Base-by-base conservation (phyloP, 2,888 invertebrate genomes). In the Alsophila aescularia region DNA sequence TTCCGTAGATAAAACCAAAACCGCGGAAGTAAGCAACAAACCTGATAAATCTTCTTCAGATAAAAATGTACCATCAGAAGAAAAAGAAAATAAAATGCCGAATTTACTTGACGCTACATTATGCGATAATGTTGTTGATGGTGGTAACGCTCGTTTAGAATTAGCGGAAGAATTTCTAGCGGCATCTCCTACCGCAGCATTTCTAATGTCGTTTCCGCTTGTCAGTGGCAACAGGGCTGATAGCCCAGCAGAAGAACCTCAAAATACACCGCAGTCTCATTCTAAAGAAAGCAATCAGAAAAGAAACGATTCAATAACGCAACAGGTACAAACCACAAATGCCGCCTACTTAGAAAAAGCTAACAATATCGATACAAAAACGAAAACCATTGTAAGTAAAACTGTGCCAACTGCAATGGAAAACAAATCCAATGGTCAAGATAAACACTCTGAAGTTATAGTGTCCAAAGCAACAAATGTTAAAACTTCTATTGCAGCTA, bases 141-240 rank as follows among this genome's bases (percentile, higher is more conserved):
- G 90, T 37, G 93, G 93, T 13, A 92, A 93, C 66, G 93, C 93
- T 41, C 86, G 93, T 21, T 86, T 93, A 63, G 93, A 93, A 73
- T 81, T 93, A 63, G 93, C 91, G 2, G 91, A 91, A 73, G 91
- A 91, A 58, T 87, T 91, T 69, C 68, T 91, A 62, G 92, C 92
- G 48, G 90, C 92, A 44, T 96, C 96, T 1, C 96, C 96, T 4
- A 96, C 96, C 1, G 96, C 96, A 10, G 96, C 96, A 1, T 96
- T 96, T 75, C 85, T 96, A 9, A 93, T 95, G 87, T 94, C 95
- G 1, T 96, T 96, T 72, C 96, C 96, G 0, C 80, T 96, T 41
- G 96, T 96, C 0, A 95, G 91, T 69, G 92, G 92, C 1, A 91
- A 90, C 58, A 82, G 92, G 65, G 92, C 91, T 24, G 92, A 92